Base-by-base conservation (phyloP, 2,797 vertebrate genomes). In the Takifugu ocellatus region DNA sequence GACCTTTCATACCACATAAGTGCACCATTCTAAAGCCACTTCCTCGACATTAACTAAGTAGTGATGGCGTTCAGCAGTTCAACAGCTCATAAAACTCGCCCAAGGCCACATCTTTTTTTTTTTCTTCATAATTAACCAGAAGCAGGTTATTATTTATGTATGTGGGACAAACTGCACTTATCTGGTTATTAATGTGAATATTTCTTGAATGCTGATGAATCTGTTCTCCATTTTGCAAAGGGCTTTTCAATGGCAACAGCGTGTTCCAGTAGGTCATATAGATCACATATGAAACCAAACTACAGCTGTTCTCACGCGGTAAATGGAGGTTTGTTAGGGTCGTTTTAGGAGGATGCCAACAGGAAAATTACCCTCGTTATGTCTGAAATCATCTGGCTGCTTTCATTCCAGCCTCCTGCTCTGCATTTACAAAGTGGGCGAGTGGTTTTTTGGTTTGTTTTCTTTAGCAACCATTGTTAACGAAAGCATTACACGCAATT, bases 171-270 rank as follows among this genome's bases (percentile, higher is more conserved):
- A 48, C 26, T 49, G 51, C 25, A 53, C 36, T 46, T 52, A 52
- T 52, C 17, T 49, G 46, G 24, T 54, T 24, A 42, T 51, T 56
- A 10, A 43, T 42, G 21, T 21, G 7, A 11, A n/a, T 44, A 16
- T 52, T 47, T 59, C 27, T 56, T 50, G 2, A 52, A 57, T 57
- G 33, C 8, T 1, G 6, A 61, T 45, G 49, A 29, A 26, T 33
- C 51, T 29, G 51, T 61, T 63, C 62, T 55, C 42, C 49, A 10
- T 51, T 56, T 26, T 49, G 26, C 50, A 56, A 6, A 25, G 17
- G 24, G 49, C 31, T 63, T 66, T 17, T 21, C 3, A 25, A 12
- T 17, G 17, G 42, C 44, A 46, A 8, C 17, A 21, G 21, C 16
- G 8, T n/a, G n/a, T 21, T 21, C 21, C 21, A 21, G 21, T n/a